Evolutionary conservation across 2,113 vertebrate species (phyloP).

Genomic region (Apeltes quadracus): DNA sequence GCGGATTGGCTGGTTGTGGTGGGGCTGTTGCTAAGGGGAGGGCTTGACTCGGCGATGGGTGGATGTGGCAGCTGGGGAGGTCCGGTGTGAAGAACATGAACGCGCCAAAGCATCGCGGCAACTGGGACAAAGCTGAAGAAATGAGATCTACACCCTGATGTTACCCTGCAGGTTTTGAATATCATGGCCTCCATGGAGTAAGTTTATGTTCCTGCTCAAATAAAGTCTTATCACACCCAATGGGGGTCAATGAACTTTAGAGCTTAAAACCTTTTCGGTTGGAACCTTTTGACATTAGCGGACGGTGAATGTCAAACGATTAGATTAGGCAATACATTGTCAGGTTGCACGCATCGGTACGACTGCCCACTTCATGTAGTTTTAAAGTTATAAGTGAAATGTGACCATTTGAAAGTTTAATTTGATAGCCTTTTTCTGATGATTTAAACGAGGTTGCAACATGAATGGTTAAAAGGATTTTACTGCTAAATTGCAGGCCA

Average conservation of each 20-base stretch:
- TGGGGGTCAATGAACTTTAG: conserved; percentile 5
- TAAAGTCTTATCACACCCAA: conserved; percentile 9
- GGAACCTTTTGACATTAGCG: neutral
- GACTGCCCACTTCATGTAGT: no score
- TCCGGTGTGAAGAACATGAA: conserved; percentile 13
- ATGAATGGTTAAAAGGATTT: neutral
- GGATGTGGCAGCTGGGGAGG: conserved; percentile 23
- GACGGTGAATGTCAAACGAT: conserved; percentile 5
- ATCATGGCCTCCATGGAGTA: neutral
- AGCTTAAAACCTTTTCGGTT: neutral
- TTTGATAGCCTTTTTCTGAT: neutral
- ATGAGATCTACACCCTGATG: neutral
- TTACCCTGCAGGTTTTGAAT: neutral
- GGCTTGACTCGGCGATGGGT: conserved; percentile 41
- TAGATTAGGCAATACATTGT: no score
- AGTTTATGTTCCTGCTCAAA: conserved; percentile 13
- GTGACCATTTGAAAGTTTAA: neutral
- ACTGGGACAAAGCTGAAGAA: neutral
- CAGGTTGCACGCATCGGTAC: no score
- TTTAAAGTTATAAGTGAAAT: no score
- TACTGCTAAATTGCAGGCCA: neutral
- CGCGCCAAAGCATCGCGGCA: neutral
- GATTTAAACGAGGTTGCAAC: neutral
- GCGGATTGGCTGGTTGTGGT: conserved; percentile 64
- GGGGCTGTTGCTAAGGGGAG: conserved; percentile 77